Conservation (phyloP, 2,888 invertebrate genomes). For the Rhingia campestris region DNA sequence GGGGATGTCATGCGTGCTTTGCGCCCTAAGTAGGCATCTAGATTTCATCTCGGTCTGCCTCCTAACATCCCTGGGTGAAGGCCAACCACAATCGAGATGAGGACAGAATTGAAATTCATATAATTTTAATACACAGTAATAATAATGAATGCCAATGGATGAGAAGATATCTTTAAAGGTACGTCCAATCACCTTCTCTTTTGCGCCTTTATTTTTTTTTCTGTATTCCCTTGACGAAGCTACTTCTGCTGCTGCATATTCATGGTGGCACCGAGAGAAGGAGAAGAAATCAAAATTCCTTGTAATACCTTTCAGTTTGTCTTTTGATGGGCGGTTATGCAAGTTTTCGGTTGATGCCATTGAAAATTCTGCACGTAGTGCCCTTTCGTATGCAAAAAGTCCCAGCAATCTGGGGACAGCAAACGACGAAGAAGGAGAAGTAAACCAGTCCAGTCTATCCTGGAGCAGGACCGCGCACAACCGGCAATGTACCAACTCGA, state of each 20-base stretch:
- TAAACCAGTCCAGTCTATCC: conserved; percentile 66
- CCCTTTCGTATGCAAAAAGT: conserved; percentile 63
- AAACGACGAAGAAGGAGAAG: conserved; percentile 24
- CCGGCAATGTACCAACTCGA: conserved; percentile 48
- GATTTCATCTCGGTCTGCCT: conserved; percentile 56
- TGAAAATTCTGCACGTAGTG: conserved; percentile 56
- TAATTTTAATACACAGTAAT: conserved; percentile 67
- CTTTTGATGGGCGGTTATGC: conserved; percentile 74
- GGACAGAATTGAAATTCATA: conserved; percentile 38
- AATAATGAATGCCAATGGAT: conserved; percentile 59
- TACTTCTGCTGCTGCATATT: conserved; percentile 31
- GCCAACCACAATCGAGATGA: conserved; percentile 42
- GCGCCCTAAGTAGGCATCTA: conserved; percentile 67
- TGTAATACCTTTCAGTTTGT: conserved; percentile 73
- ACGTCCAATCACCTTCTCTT: conserved; percentile 45
- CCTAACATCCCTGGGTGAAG: conserved; percentile 31
- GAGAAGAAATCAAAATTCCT: conserved; percentile 74
- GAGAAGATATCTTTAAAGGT: conserved; percentile 31
- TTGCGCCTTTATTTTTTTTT: conserved; percentile 17
- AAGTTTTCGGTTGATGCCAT: conserved; percentile 74
- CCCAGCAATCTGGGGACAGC: neutral
- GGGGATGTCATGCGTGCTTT: conserved; percentile 69
- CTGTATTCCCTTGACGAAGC: neutral
- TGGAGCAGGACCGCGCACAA: conserved; percentile 31
- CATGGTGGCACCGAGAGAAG: conserved; percentile 58